These are phyloP conservation scores for Hipposideros larvatus DNA, from an alignment of 2,797 vertebrate species.

Conservation along the genomic window DNA sequence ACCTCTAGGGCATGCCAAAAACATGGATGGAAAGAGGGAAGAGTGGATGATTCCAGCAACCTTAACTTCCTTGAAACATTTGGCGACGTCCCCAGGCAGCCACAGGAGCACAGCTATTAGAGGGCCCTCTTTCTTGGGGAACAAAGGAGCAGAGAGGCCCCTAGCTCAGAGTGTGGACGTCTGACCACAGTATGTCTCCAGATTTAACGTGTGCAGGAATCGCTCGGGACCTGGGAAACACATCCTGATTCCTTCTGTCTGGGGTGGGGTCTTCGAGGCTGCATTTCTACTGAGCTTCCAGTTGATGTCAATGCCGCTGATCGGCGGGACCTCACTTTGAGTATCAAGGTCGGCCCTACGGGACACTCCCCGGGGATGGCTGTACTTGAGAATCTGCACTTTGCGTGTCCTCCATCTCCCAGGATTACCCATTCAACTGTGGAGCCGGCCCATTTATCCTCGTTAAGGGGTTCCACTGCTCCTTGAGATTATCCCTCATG, in stretches of 20 bases:
- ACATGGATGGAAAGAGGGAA: accelerated
- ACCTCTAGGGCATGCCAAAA: too few relatives aligned
- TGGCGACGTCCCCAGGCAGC: too few relatives aligned
- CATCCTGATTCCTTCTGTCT: neutral
- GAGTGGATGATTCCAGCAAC: accelerated
- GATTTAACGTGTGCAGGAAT: accelerated
- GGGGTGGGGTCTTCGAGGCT: neutral
- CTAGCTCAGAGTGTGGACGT: accelerated
- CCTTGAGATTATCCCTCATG: conserved; percentile 69
- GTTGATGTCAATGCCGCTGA: too few relatives aligned
- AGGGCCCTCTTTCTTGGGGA: neutral
- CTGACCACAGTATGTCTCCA: accelerated
- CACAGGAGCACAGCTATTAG: accelerated
- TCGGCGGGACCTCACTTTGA: neutral
- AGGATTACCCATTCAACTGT: neutral
- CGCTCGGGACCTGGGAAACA: neutral
- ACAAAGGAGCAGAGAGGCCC: neutral
- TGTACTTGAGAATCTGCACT: neutral
- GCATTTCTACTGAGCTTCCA: neutral
- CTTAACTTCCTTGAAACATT: neutral
- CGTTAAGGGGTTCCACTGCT: conserved; percentile 1
- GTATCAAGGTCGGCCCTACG: neutral
- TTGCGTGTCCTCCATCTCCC: neutral
- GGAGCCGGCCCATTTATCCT: conserved; percentile 72
- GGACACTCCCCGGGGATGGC: neutral